Evolutionary conservation across 2,113 vertebrate species (phyloP), one percentile per base, ranked within the genome.

Genomic region (Percina caprodes): DNA sequence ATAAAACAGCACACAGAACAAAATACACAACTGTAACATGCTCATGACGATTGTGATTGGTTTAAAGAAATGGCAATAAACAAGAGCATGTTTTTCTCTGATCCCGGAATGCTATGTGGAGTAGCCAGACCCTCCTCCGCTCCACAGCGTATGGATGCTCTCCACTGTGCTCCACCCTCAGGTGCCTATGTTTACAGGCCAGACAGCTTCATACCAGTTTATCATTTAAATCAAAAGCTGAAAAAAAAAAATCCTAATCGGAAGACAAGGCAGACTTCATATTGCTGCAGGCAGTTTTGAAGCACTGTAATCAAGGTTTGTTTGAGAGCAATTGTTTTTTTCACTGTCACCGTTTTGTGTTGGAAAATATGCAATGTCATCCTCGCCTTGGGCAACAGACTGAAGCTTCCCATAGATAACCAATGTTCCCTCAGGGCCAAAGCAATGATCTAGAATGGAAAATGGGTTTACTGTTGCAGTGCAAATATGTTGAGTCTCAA

Each of bases 201-300:
- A 67, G 24, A 58, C 45, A 70, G 24, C 58, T 55, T 13, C 58
- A 48, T 10, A 56, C 21, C 49, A 66, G 59, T 13, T 16, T 16
- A 72, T 82, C 51, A 72, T 84, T 77, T 68, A 84, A 88, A 77
- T 89, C 71, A 85, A 82, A 82, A 58, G 52, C 55, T 69, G 59
- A 77, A 84, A 33, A 83, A 79, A 86, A 90, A 54, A 84, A 79
- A 86, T 89, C 54, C 48, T 70, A 81, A 90, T 88, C 30, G 60
- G 39, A 73, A 78, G 52, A 83, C 62, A 46, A 80, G 65, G 51
- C 23, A 49, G 33, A 80, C 75, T 82, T 59, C 59, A 79, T 88
- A 77, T 84, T 83, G 80, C 84, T 82, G 46, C 48, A 10, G 70
- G 86, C 63, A 61, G 55, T 85, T 86, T 68, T 35, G 60, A 69